Evolutionary conservation across 92 coral and sea anemone species (phyloP).

Genomic region (Paragorgia papillata): DNA sequence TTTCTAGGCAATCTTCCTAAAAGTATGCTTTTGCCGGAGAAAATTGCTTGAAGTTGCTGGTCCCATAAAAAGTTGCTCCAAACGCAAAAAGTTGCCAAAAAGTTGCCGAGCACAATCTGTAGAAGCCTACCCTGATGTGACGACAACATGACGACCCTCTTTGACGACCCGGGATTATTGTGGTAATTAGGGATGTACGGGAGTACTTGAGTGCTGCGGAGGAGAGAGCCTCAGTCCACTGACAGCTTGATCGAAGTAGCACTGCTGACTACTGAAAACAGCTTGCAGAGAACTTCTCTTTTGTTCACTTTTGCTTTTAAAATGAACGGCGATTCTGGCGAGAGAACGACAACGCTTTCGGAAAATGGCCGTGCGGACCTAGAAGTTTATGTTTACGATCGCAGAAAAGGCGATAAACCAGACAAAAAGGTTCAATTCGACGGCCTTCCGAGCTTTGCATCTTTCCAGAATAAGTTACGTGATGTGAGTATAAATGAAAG

Average conservation of each 20-base stretch:
- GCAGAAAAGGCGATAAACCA: slow-evolving; percentile 85
- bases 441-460: slow-evolving; percentile 79
- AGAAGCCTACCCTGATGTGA: no score
- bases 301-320: slow-evolving; percentile 3
- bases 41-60: no score
- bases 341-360: neutral
- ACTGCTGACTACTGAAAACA: no score
- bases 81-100: no score
- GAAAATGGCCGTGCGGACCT: neutral
- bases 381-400: slow-evolving; percentile 68
- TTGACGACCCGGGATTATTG: no score
- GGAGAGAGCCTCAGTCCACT: neutral
- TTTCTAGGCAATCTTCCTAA: no score
- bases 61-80: no score
- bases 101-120: no score
- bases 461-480: slow-evolving; percentile 80
- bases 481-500: slow-evolving; percentile 53
- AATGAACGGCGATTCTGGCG: neutral
- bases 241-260: neutral
- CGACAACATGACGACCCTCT: no score
- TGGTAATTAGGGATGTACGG: no score
- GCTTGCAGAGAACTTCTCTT: neutral
- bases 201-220: neutral
- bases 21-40: no score
- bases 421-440: slow-evolving; percentile 76